Base-by-base conservation (phyloP, 2,888 invertebrate species). In the Scaeva pyrastri region DNA sequence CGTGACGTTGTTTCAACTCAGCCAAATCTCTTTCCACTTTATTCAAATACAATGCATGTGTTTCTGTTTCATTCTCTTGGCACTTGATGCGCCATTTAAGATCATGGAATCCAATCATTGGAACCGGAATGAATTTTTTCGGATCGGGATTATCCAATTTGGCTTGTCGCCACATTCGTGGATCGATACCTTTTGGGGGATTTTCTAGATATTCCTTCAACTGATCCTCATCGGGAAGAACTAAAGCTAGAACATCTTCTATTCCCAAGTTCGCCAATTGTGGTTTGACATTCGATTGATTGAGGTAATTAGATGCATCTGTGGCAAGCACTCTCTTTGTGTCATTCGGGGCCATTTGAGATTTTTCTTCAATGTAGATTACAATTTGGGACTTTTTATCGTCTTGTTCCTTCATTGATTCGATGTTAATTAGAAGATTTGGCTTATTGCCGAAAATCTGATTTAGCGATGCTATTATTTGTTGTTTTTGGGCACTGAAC, bases 111-210 rank as follows among this genome's bases (percentile, higher is more conserved):
- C 99, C 99, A 88, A 98, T 95, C 92, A 99, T 96, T 0, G 98
- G 98, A 12, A 98, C 97, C 0, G 99, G 99, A 90, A 99, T 96
- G 89, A 98, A 96, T 89, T 96, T 95, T 43, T 95, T 95, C 0
- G 97, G 95, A 92, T 99, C 97, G 0, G 99, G 99, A 93, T 99
- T 99, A 90, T 99, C 98, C 36, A 96, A 93, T 90, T 98, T 98
- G 0, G 99, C 99, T 92, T 99, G 98, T 90, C 97, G 96, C 99
- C 99, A 99, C 89, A 99, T 94, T 83, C 97, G 94, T 62, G 96
- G 95, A 92, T 98, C 98, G 90, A 99, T 96, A n/a, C 98, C 96
- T 88, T 95, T 94, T 1, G 98, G 99, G n/a, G 98, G 96, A 89
- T 95, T 96, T 89, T 97, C 97, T 80, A 98, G 93, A 93, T 99